phyloP scores from a whole-genome alignment of 2,888 invertebrate genomes.

The Agonopterix alstromeriana region DNA sequence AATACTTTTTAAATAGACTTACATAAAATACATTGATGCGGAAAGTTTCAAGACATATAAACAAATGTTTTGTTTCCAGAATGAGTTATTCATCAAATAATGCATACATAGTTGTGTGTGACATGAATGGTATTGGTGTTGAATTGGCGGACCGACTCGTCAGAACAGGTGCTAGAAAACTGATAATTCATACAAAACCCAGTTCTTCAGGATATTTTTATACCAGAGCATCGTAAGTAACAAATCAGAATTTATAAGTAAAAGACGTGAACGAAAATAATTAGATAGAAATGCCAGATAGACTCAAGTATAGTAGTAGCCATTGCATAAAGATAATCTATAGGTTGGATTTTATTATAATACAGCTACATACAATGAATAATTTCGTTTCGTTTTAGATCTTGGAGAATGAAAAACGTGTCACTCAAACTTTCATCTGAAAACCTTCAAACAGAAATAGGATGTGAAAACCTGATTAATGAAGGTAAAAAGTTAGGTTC shows the following conservation, averaged over 20 bases:
- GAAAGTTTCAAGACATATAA: too few relatives aligned
- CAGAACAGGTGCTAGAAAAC: slow-evolving; percentile 30
- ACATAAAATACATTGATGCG: too few relatives aligned
- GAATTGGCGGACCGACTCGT: slow-evolving; percentile 36
- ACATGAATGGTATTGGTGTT: slow-evolving; percentile 28
- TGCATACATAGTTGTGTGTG: slow-evolving; percentile 32
- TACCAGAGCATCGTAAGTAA: slow-evolving; percentile 32
- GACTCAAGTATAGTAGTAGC: too few relatives aligned
- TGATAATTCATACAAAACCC: slow-evolving; percentile 26
- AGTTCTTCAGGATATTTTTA: slow-evolving; percentile 33
- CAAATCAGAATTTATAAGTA: not conserved
- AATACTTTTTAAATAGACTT: too few relatives aligned
- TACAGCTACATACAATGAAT: too few relatives aligned
- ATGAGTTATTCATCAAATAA: slow-evolving; percentile 26
- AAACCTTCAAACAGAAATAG: slow-evolving; percentile 24
- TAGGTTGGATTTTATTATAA: too few relatives aligned
- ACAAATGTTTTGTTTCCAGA: slow-evolving; percentile 17
- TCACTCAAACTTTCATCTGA: slow-evolving; percentile 22
- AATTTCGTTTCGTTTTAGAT: not conserved
- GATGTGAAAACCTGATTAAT: slow-evolving; percentile 25
- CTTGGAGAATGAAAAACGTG: slow-evolving; percentile 28
- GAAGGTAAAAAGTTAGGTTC: slow-evolving; percentile 27
- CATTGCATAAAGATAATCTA: too few relatives aligned
- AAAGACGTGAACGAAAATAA: too few relatives aligned
- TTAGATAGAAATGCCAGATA: too few relatives aligned